A percentile compares a stretch with the other conserved stretches of the same genome.
These are phyloP conservation scores for Aleadryas rufinucha DNA, from an alignment of 2,113 vertebrate species.

Conservation along the genomic window DNA sequence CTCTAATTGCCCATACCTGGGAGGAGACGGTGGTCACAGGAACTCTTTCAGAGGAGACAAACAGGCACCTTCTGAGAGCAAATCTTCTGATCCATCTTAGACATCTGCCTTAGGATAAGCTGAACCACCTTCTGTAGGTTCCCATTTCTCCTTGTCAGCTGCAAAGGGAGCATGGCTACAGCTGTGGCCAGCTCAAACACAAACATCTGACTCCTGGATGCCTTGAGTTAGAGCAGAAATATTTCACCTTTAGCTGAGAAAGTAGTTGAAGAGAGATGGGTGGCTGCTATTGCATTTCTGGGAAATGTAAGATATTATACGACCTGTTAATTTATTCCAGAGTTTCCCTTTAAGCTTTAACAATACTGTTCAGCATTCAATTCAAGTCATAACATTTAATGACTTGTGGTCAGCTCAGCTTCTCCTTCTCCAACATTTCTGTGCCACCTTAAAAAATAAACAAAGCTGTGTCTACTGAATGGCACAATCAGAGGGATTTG, in stretches of 20 bases:
- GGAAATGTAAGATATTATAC: slow-evolving; percentile 22
- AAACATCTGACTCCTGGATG: not conserved
- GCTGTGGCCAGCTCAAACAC: not conserved
- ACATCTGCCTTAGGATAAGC: not conserved
- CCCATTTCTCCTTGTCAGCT: not conserved
- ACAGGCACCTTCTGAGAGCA: not conserved
- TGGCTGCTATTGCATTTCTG: slow-evolving; percentile 21
- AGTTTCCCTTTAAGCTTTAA: slow-evolving; percentile 47
- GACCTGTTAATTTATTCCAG: slow-evolving; percentile 48
- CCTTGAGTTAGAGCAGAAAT: not conserved
- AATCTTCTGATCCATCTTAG: not conserved
- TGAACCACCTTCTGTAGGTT: not conserved
- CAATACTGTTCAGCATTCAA: slow-evolving; percentile 56
- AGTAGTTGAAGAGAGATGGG: slow-evolving; percentile 3
- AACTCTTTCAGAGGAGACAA: not conserved
- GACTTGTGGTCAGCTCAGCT: slow-evolving; percentile 18
- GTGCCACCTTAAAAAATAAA: slow-evolving; percentile 33
- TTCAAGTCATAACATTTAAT: slow-evolving; percentile 22
- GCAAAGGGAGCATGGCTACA: not conserved
- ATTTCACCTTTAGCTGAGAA: slow-evolving; percentile 8
- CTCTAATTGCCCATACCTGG: not conserved
- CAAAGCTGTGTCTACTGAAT: slow-evolving; percentile 8
- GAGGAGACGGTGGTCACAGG: not conserved
- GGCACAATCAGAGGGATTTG: not conserved
- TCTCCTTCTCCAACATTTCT: not conserved